Conservation (phyloP, 2,113 vertebrate species). For the Boulengeromyrus knoepffleri region DNA sequence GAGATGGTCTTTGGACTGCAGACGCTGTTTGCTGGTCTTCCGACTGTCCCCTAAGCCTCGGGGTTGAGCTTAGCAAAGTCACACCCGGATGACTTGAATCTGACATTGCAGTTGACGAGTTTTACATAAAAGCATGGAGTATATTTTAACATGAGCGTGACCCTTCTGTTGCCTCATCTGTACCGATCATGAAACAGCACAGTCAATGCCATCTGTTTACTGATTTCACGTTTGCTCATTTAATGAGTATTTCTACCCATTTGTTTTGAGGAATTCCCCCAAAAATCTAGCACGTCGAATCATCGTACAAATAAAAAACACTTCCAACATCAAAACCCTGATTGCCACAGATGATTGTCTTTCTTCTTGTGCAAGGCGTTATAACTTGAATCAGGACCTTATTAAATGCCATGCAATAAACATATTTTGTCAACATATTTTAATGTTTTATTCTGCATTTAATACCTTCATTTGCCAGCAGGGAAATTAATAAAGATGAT, state of each 20-base stretch:
- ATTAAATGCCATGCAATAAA: background rate
- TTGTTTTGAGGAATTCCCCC: background rate
- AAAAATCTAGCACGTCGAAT: background rate
- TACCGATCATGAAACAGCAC: background rate
- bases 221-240: background rate
- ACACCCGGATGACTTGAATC: background rate
- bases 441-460: background rate
- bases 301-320: background rate
- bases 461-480: background rate
- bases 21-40: background rate
- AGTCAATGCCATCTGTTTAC: background rate
- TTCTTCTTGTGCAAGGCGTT: background rate
- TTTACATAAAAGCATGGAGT: background rate
- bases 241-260: background rate
- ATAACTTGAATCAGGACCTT: background rate
- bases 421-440: background rate
- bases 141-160: background rate
- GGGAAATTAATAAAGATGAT: background rate
- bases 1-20: background rate
- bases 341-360: background rate
- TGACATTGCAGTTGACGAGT: background rate
- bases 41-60: background rate
- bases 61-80: background rate
- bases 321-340: background rate
- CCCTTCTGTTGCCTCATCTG: background rate